Evolutionary conservation across 2,113 vertebrate genomes (phyloP).

Genomic region (Gallinago jamesoni): DNA sequence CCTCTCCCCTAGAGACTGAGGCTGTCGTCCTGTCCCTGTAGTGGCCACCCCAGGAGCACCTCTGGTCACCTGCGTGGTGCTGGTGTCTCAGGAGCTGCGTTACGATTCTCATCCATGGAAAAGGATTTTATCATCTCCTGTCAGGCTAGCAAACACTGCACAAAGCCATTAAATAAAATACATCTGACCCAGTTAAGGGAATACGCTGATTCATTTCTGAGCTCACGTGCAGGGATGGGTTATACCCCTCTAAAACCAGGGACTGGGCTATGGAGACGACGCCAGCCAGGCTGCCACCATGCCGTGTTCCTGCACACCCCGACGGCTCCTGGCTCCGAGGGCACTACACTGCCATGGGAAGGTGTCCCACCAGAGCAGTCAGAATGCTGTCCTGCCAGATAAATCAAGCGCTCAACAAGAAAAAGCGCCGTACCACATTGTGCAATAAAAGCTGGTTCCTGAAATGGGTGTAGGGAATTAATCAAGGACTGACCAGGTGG

Average conservation of each 20-base stretch:
- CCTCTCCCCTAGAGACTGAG: fast-evolving
- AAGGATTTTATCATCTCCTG: background rate
- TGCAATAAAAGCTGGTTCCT: background rate
- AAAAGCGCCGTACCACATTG: no score
- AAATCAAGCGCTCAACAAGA: background rate
- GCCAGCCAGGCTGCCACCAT: background rate
- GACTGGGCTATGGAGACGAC: background rate
- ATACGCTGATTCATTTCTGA: background rate
- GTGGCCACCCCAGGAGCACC: background rate
- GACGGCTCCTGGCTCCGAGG: background rate
- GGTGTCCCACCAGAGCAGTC: background rate
- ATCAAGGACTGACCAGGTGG: no score
- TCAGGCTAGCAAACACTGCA: background rate
- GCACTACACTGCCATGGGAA: fast-evolving
- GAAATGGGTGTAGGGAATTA: background rate
- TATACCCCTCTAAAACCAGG: background rate
- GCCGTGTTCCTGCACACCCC: background rate
- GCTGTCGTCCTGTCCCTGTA: background rate
- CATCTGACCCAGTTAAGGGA: background rate
- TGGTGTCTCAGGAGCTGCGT: background rate
- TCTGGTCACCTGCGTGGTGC: background rate
- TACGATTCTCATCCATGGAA: background rate
- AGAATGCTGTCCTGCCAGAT: background rate
- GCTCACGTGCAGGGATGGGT: background rate
- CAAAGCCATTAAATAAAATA: background rate